Base-by-base conservation (phyloP, 2,113 vertebrate species). In the Malurus elegans region DNA sequence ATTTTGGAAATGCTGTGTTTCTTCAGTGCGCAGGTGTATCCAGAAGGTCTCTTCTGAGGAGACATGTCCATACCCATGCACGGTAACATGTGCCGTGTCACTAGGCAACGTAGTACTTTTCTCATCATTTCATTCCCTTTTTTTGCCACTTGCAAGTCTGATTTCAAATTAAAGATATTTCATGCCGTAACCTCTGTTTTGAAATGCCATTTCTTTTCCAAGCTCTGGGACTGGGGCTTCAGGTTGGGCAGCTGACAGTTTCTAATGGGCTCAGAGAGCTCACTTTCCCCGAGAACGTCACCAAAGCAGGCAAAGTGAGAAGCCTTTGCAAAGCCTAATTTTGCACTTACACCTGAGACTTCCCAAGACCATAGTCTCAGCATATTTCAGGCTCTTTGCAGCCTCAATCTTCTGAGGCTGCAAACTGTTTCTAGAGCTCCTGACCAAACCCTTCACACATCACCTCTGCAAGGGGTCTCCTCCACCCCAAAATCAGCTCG, bases 81-180 rank as follows among this genome's bases (percentile, higher is more conserved):
- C n/a, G 38, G 42, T 26, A 80, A 65, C 3, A 9, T 3, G 7
- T 32, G 29, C 23, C 47, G 21, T 1, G 2, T 36, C 64, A 57
- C 31, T 5, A 14, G 20, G 42, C 10, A 54, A 20, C 0, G 0
- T 15, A 57, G n/a, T 0, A 1, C 12, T 64, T 26, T 53, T 57
- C 32, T 69, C 45, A 25, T 60, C 4, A 64, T 45, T 24, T 1
- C 0, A 64, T 10, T 71, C 40, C 45, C 28, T 25, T 53, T 56
- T 18, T 18, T 28, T 3, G 3, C 9, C 62, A 44, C 25, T 75
- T 60, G 8, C 28, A 64, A 70, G n/a, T 25, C 40, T 56, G 6
- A 87, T 57, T 89, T 73, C 23, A 66, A 42, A 60, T 70, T 73
- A 71, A 29, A 60, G 61, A 2, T 54, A 38, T 64, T 73, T 85